A percentile compares a stretch with the other conserved stretches of the same genome.
These are phyloP conservation scores for Lithophane socia DNA, from an alignment of 2,888 invertebrate genomes.

Conservation along the genomic window DNA sequence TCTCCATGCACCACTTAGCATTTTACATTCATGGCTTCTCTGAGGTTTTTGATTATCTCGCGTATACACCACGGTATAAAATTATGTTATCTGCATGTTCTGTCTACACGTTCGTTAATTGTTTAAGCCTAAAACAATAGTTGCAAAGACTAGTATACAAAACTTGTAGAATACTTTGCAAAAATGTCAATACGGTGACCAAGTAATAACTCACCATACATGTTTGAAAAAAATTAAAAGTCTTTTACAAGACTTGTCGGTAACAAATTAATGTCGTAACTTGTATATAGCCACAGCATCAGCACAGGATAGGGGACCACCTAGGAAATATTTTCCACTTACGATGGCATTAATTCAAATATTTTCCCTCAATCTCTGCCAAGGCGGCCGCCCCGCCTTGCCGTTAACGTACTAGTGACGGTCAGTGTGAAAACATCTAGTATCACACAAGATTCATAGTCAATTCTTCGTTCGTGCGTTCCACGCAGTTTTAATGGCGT, in stretches of 20 bases:
- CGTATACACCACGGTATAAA: background rate
- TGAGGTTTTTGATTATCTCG: background rate
- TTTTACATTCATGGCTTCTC: background rate
- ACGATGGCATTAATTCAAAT: too few species aligned
- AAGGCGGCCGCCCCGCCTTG: background rate
- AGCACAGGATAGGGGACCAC: too few species aligned
- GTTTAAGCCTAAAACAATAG: background rate
- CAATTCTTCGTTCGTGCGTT: background rate
- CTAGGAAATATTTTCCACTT: background rate
- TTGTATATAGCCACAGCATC: background rate
- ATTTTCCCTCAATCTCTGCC: background rate
- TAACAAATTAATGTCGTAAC: background rate
- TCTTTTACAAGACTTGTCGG: background rate
- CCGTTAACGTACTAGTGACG: background rate
- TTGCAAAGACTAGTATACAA: background rate
- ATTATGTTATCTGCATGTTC: background rate
- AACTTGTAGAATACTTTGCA: background rate
- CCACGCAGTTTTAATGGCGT: constrained; percentile 40
- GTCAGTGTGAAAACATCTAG: background rate
- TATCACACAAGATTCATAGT: background rate
- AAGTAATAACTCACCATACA: background rate
- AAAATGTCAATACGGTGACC: background rate
- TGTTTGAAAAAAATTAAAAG: background rate
- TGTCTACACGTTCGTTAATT: background rate
- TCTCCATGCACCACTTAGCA: background rate